phyloP scores from a whole-genome alignment of 2,797 vertebrate species.

The Todus mexicanus region DNA sequence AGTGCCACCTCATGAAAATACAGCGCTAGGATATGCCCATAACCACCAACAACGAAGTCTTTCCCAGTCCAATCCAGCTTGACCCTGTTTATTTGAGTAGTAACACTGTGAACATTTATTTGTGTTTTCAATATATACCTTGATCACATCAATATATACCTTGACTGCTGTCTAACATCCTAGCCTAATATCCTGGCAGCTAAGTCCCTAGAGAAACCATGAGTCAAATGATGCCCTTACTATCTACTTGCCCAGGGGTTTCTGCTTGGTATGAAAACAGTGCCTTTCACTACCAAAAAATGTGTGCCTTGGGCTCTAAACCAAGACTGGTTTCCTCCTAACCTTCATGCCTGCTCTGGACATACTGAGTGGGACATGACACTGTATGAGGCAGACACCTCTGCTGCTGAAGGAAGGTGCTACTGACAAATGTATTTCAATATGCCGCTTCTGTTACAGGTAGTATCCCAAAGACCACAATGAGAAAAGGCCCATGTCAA shows the following conservation, averaged over 20 bases:
- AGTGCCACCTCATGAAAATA: conserved; percentile 69
- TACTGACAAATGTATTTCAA: background rate
- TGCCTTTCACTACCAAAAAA: background rate
- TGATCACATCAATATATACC: background rate
- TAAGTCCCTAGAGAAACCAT: background rate
- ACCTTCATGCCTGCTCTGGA: background rate
- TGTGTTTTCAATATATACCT: background rate
- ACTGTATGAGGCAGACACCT: background rate
- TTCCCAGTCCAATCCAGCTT: background rate
- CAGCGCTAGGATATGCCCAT: conserved; percentile 28
- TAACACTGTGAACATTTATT: background rate
- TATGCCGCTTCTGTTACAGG: background rate
- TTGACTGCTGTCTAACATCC: background rate
- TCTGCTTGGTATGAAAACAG: background rate
- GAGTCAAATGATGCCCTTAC: background rate
- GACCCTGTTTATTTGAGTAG: background rate
- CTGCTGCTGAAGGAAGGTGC: background rate
- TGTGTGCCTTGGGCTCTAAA: background rate
- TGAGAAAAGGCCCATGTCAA: background rate
- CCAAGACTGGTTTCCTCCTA: background rate
- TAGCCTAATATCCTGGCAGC: background rate
- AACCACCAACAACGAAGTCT: background rate
- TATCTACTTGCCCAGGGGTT: background rate
- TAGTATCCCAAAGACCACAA: background rate
- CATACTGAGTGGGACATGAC: background rate